These are phyloP conservation scores for Cebidichthys violaceus DNA, from an alignment of 2,113 vertebrate species.

Conservation along the genomic window DNA sequence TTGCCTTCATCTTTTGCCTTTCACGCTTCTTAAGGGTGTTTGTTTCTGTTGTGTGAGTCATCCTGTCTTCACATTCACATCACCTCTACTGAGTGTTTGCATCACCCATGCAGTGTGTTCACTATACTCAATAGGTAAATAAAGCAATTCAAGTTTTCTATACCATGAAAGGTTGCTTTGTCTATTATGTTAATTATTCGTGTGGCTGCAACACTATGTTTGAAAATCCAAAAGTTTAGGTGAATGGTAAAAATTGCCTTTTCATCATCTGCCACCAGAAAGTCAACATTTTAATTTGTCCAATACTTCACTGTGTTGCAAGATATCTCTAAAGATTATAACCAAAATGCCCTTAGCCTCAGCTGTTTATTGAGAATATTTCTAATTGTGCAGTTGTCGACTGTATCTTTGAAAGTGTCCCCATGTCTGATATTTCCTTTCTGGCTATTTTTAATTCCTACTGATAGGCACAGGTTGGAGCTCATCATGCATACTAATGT, in stretches of 20 bases:
- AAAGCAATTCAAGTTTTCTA: background rate
- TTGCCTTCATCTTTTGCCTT: background rate
- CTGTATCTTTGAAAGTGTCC: background rate
- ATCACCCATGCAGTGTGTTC: background rate
- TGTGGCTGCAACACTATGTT: background rate
- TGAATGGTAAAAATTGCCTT: background rate
- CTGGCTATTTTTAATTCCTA: background rate
- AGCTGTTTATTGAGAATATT: background rate
- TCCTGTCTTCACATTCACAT: background rate
- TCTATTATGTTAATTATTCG: background rate
- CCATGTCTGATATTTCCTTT: background rate
- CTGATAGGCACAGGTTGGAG: constrained; percentile 4
- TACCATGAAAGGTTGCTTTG: background rate
- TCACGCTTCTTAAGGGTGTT: background rate
- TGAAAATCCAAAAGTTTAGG: background rate
- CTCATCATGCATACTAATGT: constrained; percentile 35
- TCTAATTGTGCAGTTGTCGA: background rate
- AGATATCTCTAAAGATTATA: no score
- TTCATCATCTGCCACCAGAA: background rate
- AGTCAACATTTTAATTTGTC: background rate
- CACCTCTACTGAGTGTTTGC: background rate
- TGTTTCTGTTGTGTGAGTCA: background rate
- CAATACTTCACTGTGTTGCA: no score
- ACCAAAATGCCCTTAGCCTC: background rate
- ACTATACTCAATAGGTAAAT: background rate